Percentiles rank a stretch among this genome's conserved stretches.
phyloP scores from a whole-genome alignment of 2,888 invertebrate species.

The Sycophila texana region DNA sequence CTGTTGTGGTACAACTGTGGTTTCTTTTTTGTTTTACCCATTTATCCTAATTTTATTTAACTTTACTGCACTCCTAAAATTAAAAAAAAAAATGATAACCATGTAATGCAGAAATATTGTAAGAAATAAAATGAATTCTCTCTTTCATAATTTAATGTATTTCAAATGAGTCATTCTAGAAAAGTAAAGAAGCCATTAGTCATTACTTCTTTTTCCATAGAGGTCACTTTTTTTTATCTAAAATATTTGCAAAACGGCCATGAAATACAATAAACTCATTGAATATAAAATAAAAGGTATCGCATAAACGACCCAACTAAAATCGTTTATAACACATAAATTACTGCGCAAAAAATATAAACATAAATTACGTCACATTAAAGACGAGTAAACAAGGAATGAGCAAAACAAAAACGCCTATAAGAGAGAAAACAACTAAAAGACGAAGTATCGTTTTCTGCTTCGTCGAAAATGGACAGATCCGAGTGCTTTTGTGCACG shows the following conservation, averaged over 20 bases:
- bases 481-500: too few species aligned
- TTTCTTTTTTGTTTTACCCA: slow-evolving; percentile 55
- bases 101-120: background rate
- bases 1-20: slow-evolving; percentile 49
- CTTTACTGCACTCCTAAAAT: slow-evolving; percentile 18
- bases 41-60: slow-evolving; percentile 45
- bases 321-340: too few species aligned
- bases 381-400: too few species aligned
- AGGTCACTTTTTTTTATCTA: slow-evolving; percentile 8
- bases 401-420: too few species aligned
- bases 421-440: too few species aligned
- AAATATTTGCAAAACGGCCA: background rate
- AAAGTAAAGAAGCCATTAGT: background rate
- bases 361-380: too few species aligned
- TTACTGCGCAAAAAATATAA: too few species aligned
- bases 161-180: background rate
- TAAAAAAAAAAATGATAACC: background rate
- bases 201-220: background rate
- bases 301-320: too few species aligned
- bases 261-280: background rate
- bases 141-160: background rate
- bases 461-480: too few species aligned
- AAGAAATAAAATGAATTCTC: background rate
- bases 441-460: too few species aligned
- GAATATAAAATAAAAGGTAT: too few species aligned